Evolutionary conservation across 2,888 invertebrate genomes (phyloP).

Genomic region (Pristionchus exspectatus): DNA sequence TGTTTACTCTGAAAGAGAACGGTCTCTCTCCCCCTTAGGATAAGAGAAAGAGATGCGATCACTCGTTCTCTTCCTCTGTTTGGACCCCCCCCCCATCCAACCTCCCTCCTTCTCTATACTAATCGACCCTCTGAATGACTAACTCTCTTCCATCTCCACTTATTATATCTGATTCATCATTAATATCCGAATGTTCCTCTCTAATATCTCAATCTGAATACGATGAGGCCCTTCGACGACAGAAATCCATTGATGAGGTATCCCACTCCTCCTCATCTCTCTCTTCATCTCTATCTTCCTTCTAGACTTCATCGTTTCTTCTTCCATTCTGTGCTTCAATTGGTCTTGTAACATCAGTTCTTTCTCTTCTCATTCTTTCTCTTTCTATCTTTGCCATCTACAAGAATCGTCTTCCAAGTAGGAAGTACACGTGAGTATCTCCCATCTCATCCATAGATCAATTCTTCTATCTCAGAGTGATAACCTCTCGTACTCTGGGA

Average conservation of each 20-base stretch:
- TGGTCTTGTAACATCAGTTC: neutral
- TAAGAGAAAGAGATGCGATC: slow-evolving; percentile 26
- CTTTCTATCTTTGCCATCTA: slow-evolving; percentile 38
- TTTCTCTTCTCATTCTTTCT: neutral
- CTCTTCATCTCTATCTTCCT: neutral
- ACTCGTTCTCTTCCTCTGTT: slow-evolving; percentile 36
- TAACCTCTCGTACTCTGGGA: slow-evolving; percentile 9
- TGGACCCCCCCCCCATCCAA: neutral
- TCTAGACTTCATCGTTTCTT: slow-evolving; percentile 30
- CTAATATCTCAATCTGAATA: neutral
- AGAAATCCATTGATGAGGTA: slow-evolving; percentile 15
- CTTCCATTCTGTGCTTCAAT: slow-evolving; percentile 9
- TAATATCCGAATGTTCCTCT: neutral
- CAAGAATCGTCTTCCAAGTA: neutral
- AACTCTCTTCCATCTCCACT: neutral
- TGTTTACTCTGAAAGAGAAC: slow-evolving; percentile 34
- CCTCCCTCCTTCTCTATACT: neutral
- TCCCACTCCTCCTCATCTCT: neutral
- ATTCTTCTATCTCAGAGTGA: neutral
- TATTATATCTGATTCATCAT: neutral
- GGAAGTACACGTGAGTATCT: slow-evolving; percentile 36
- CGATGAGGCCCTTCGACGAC: slow-evolving; percentile 8
- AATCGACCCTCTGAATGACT: neutral
- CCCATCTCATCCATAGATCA: neutral
- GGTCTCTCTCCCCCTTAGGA: slow-evolving; percentile 11